Percentiles rank a stretch among this genome's conserved stretches.
These are phyloP conservation scores for Rhinoderma darwinii DNA, from an alignment of 2,113 vertebrate species.

Conservation along the genomic window DNA sequence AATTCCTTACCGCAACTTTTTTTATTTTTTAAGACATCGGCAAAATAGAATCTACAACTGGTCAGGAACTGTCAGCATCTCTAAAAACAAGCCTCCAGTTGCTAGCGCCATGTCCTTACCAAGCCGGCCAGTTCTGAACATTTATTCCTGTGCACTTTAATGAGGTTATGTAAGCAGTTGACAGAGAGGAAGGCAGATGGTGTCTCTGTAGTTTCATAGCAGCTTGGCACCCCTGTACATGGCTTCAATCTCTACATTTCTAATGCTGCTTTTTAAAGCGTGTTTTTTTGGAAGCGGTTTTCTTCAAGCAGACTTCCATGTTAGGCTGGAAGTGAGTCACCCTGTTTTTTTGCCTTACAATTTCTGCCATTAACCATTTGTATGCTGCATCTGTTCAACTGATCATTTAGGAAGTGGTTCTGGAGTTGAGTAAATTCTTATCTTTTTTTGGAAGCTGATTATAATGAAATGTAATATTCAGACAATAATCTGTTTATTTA, in stretches of 20 bases:
- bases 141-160: constrained; percentile 49
- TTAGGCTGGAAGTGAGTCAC: constrained; percentile 5
- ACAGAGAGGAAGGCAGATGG: constrained; percentile 59
- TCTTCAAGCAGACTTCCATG: constrained; percentile 40
- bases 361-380: background rate
- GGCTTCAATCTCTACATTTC: constrained; percentile 45
- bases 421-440: background rate
- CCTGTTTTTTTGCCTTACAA: background rate
- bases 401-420: background rate
- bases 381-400: background rate
- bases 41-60: background rate
- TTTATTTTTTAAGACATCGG: background rate
- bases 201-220: background rate
- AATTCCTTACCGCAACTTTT: background rate
- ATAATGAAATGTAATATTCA: background rate
- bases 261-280: constrained; percentile 37
- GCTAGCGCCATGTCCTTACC: constrained; percentile 11
- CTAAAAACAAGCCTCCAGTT: background rate
- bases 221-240: background rate
- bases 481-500: background rate
- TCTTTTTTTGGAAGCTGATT: background rate
- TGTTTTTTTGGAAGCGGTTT: constrained; percentile 28
- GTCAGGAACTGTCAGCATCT: background rate
- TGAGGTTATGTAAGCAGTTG: constrained; percentile 55
- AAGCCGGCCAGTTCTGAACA: constrained; percentile 13